Evolutionary conservation across 2,888 invertebrate species (phyloP).

Genomic region (Folsomia manolachei): DNA sequence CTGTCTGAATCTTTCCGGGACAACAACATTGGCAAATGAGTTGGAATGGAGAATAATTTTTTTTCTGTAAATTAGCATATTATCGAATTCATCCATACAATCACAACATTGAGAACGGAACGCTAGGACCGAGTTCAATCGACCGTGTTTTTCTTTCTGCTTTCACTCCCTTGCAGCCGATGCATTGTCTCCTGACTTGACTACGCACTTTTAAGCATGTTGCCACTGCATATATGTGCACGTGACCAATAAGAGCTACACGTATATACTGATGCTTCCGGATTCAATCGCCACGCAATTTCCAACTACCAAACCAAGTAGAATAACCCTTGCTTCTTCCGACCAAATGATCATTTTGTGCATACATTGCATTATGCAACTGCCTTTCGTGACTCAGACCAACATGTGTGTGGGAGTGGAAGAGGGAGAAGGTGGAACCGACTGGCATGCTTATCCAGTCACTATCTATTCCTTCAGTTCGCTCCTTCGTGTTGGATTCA

Average conservation of each 20-base stretch:
- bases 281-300: background rate
- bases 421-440: too few species aligned
- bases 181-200: background rate
- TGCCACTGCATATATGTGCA: background rate
- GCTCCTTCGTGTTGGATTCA: too few species aligned
- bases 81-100: too few species aligned
- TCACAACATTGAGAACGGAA: too few species aligned
- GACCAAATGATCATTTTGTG: background rate
- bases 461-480: too few species aligned
- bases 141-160: background rate
- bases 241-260: background rate
- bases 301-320: too few species aligned
- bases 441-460: too few species aligned
- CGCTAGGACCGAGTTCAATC: background rate
- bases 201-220: background rate
- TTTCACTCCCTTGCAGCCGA: background rate
- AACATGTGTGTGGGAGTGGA: background rate
- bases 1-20: too few species aligned
- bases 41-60: too few species aligned
- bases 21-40: too few species aligned
- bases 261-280: background rate
- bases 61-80: too few species aligned
- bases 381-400: background rate
- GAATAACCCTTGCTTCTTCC: too few species aligned
- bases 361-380: background rate